phyloP scores from a whole-genome alignment of 2,888 invertebrate species.

The Ophion ventricosus region DNA sequence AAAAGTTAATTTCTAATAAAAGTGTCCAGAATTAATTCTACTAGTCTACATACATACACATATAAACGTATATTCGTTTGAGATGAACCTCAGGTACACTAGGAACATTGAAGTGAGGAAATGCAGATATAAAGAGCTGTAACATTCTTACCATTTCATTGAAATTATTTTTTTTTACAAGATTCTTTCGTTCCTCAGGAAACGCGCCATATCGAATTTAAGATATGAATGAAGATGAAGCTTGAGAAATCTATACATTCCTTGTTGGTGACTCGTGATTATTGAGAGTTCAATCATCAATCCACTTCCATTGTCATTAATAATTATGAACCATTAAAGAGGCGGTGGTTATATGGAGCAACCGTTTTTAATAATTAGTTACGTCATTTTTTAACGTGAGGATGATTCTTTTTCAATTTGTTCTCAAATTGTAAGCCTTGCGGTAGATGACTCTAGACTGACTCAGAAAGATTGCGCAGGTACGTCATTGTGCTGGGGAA shows the following conservation, averaged over 20 bases:
- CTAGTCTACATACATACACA: too few relatives aligned
- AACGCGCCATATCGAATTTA: too few relatives aligned
- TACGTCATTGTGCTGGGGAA: background rate
- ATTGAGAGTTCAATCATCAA: background rate
- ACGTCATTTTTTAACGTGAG: background rate
- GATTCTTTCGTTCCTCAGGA: too few relatives aligned
- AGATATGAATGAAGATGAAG: too few relatives aligned
- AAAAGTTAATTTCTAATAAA: too few relatives aligned
- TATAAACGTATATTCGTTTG: background rate
- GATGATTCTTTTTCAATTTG: background rate
- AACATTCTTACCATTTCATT: too few relatives aligned
- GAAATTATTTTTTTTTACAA: too few relatives aligned
- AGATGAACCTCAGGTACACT: slow-evolving; percentile 7
- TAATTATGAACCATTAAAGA: background rate
- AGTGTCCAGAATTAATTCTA: too few relatives aligned
- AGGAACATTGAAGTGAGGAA: slow-evolving; percentile 10
- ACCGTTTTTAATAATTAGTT: background rate
- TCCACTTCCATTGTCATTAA: background rate
- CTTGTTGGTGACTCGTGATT: too few relatives aligned
- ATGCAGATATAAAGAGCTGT: background rate
- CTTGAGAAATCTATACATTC: too few relatives aligned
- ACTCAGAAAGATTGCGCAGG: background rate
- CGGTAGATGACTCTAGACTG: background rate
- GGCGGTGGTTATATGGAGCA: background rate
- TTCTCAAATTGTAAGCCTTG: background rate